Evolutionary conservation across 2,113 vertebrate species (phyloP).

Genomic region (Amphiprion percula): DNA sequence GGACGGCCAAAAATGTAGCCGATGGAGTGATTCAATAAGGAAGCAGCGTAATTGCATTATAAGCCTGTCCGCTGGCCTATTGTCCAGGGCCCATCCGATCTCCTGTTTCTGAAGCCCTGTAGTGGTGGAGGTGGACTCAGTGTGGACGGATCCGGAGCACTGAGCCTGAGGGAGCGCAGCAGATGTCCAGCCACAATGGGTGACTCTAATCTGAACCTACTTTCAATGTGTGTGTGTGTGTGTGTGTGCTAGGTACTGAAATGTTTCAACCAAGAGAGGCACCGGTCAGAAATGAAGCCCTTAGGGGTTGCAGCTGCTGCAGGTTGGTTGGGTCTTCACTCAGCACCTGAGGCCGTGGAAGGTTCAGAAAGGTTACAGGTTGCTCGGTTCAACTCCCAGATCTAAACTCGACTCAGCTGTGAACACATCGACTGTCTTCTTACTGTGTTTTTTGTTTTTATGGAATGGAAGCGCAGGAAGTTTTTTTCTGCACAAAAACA

Average conservation of each 20-base stretch:
- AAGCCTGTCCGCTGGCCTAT: constrained; percentile 63
- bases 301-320: constrained; percentile 55
- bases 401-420: constrained; percentile 73
- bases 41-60: constrained; percentile 76
- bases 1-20: constrained; percentile 47
- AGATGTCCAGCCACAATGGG: constrained; percentile 61
- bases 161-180: constrained; percentile 46
- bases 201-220: constrained; percentile 48
- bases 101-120: constrained; percentile 57
- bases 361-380: constrained; percentile 21
- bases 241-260: constrained; percentile 5
- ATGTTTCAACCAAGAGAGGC: constrained; percentile 47
- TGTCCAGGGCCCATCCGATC: constrained; percentile 67
- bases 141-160: constrained; percentile 15
- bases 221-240: not conserved
- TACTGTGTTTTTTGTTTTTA: constrained; percentile 28
- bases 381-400: constrained; percentile 13
- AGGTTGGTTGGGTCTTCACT: constrained; percentile 11
- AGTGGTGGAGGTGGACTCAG: constrained; percentile 25
- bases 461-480: constrained; percentile 21
- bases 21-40: constrained; percentile 77
- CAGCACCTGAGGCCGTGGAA: constrained; percentile 37
- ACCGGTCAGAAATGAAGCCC: constrained; percentile 37
- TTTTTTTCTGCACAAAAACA: not conserved
- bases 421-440: constrained; percentile 67